Conservation (phyloP, 2,113 vertebrate species). For the Anarrhichthys ocellatus region DNA sequence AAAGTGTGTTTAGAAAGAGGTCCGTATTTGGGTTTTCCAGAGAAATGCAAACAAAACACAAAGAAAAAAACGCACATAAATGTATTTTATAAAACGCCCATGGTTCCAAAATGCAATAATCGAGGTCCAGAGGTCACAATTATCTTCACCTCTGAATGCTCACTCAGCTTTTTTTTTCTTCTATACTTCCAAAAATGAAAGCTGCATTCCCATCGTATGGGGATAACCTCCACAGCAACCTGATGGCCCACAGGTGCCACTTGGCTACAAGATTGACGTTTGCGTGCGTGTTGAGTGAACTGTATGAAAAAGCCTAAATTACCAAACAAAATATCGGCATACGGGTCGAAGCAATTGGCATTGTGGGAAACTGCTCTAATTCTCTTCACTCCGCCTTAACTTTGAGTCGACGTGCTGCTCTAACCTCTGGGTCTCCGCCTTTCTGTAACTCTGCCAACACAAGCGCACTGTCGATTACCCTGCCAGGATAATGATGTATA, state of each 20-base stretch:
- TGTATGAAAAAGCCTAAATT: background rate
- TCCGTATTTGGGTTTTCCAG: background rate
- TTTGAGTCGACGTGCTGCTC: slow-evolving; percentile 8
- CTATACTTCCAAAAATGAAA: slow-evolving; percentile 15
- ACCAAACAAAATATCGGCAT: background rate
- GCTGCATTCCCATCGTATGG: slow-evolving; percentile 1
- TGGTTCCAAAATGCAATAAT: slow-evolving; percentile 19
- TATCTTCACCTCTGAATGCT: slow-evolving; percentile 28
- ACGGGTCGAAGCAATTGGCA: background rate
- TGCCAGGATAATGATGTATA: slow-evolving; percentile 55
- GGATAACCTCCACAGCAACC: slow-evolving; percentile 2
- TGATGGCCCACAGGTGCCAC: slow-evolving; percentile 24
- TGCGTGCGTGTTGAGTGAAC: background rate
- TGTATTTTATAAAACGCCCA: slow-evolving; percentile 1
- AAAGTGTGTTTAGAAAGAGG: slow-evolving; percentile 12
- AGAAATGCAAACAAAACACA: background rate
- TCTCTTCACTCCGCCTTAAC: slow-evolving; percentile 3
- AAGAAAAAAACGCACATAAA: background rate
- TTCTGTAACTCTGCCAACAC: slow-evolving; percentile 15
- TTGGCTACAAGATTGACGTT: background rate
- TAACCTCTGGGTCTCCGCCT: background rate
- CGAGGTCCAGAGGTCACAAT: background rate
- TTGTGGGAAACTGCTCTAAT: background rate
- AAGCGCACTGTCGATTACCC: slow-evolving; percentile 27
- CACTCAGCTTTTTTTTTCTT: background rate